These are phyloP conservation scores for Elaphurus davidianus DNA, from an alignment of 2,113 vertebrate genomes.

Conservation along the genomic window DNA sequence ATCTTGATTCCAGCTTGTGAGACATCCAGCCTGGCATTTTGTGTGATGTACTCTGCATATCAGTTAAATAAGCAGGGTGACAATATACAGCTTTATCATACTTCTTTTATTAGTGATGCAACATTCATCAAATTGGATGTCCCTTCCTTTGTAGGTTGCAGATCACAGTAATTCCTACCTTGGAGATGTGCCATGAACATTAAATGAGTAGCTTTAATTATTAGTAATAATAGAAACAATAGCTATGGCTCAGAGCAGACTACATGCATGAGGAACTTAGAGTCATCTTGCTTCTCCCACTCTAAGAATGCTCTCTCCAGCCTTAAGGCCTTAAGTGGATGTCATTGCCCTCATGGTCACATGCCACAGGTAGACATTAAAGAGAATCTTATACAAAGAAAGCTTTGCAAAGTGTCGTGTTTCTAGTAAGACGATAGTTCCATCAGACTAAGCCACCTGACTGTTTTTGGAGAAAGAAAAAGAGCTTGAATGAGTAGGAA, in stretches of 20 bases:
- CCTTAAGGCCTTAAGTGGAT: background rate
- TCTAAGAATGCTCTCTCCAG: background rate
- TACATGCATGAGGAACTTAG: background rate
- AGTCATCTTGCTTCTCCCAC: background rate
- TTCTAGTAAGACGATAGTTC: background rate
- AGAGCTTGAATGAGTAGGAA: background rate
- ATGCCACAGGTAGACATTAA: background rate
- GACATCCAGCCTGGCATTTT: background rate
- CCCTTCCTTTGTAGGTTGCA: background rate
- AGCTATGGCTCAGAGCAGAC: background rate
- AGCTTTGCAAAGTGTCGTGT: background rate
- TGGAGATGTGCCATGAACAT: background rate
- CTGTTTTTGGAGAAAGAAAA: background rate
- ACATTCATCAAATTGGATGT: background rate
- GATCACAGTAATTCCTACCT: background rate
- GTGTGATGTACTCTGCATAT: background rate
- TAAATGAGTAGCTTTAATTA: background rate
- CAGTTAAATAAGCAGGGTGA: background rate
- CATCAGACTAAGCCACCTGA: background rate
- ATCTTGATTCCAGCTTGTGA: background rate
- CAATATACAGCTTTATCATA: background rate
- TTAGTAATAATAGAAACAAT: background rate
- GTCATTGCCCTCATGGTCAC: background rate
- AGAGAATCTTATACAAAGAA: background rate
- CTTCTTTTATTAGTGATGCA: background rate